A percentile compares a stretch with the other conserved stretches of the same genome.
phyloP scores from a whole-genome alignment of 2,888 invertebrate species.

The Phaonia tiefii region DNA sequence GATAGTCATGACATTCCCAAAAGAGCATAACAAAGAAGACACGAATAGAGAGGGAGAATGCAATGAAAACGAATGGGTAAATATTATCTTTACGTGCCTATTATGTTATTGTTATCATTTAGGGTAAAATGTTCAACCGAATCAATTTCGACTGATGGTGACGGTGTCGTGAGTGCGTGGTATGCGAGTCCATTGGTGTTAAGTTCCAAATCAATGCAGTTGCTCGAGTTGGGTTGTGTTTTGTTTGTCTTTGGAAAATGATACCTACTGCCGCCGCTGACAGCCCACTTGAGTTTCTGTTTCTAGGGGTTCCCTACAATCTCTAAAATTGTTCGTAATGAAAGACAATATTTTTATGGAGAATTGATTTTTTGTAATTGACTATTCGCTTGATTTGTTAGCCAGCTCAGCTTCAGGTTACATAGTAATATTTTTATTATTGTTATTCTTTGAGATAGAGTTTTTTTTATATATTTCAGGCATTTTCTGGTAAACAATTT shows the following conservation, averaged over 20 bases:
- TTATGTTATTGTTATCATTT: constrained; percentile 60
- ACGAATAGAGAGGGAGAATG: constrained; percentile 4
- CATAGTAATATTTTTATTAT: background rate
- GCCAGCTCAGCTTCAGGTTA: background rate
- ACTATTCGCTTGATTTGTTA: background rate
- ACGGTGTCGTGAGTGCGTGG: background rate
- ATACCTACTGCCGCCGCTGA: constrained; percentile 4
- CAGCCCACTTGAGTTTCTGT: constrained; percentile 52
- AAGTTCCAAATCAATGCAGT: no score
- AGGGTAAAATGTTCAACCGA: constrained; percentile 12
- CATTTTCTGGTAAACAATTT: constrained; percentile 3
- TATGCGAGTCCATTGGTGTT: constrained; percentile 2
- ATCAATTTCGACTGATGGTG: background rate
- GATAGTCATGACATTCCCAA: background rate
- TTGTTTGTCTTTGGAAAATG: constrained; percentile 33
- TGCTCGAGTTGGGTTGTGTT: background rate
- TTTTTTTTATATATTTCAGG: no score
- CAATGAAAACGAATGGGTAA: constrained; percentile 29
- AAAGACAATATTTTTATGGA: constrained; percentile 7
- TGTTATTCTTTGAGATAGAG: background rate
- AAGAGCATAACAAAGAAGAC: background rate
- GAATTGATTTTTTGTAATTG: constrained; percentile 6
- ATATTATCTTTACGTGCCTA: constrained; percentile 62
- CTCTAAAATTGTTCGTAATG: background rate
- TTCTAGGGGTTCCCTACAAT: constrained; percentile 18